Base-by-base conservation (phyloP, 2,113 vertebrate species). In the Picathartes gymnocephalus region DNA sequence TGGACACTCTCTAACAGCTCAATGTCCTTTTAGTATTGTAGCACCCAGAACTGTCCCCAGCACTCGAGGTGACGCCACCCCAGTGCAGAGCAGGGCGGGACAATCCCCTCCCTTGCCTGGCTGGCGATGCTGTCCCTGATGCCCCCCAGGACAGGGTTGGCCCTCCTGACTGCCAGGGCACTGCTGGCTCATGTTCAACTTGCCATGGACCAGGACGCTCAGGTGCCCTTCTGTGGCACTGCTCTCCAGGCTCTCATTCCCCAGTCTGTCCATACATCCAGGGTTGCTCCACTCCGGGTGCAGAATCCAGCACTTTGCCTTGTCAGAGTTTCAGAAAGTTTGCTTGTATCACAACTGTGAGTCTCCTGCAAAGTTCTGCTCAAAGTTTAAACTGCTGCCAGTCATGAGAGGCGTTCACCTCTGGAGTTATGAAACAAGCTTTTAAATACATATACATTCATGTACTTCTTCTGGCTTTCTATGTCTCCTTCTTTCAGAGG, bases 11-110 rank as follows among this genome's bases (percentile, higher is more conserved):
- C 44, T 33, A 24, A 66, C 6, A 45, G 15, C 13, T 81, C 3
- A 50, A 28, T 39, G 8, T 14, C 25, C 27, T 73, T 88, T 23
- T 65, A 0, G 11, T 12, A n/a, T 16, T 58, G 33, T 39, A 6
- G 27, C 16, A 20, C 19, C 31, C 60, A 33, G 0, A 81, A 4
- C 60, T 44, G 33, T 21, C 15, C 35, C 15, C 51, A 44, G 27
- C 4, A 28, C 23, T 35, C 0, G 1, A 33, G 31, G 13, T 7
- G 58, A 44, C 44, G 44, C 44, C 0, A 0, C 8, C 37, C 51
- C 60, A 81, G 27, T 0, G 0, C 37, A 37, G 22, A 37, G 76
- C 35, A 72, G 31, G 33, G 15, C 1, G 0, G 42, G 37, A 81
- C 60, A 73, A 21, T 51, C 17, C 48, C 51, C 51, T 58, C 23